phyloP scores from a whole-genome alignment of 2,797 vertebrate genomes.

The Gallinago stenura region DNA sequence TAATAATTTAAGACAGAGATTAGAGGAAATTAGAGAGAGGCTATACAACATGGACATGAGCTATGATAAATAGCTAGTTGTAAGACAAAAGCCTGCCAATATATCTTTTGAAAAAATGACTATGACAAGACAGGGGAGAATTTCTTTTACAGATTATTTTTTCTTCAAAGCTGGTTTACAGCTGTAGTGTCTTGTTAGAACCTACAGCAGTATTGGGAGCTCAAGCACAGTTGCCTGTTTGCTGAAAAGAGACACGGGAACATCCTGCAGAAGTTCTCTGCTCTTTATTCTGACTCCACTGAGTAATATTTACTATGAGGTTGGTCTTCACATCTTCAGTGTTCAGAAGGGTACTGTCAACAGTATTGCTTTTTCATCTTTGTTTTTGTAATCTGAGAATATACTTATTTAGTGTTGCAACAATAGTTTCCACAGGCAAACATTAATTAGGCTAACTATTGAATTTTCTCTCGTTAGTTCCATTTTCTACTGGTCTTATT shows the following conservation, averaged over 20 bases:
- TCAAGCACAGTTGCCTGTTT: background rate
- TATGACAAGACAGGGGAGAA: background rate
- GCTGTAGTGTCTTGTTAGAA: background rate
- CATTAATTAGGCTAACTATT: background rate
- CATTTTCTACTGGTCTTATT: conserved; percentile 6
- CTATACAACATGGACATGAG: background rate
- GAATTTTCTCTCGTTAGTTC: background rate
- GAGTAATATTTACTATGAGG: background rate
- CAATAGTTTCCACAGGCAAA: background rate
- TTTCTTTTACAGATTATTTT: background rate
- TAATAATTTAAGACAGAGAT: background rate
- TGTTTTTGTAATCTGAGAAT: background rate
- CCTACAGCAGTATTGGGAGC: background rate
- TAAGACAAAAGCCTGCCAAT: background rate
- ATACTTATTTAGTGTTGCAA: background rate
- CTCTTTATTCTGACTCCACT: background rate
- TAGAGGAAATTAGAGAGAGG: background rate
- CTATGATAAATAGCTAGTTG: background rate
- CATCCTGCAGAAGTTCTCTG: background rate
- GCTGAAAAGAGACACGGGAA: background rate
- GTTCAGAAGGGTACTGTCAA: background rate
- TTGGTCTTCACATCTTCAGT: background rate
- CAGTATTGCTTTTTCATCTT: background rate
- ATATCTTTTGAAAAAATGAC: background rate
- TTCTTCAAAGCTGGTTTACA: background rate